Conservation (phyloP, 2,888 invertebrate genomes). For the Drosophila hamatofila region DNA sequence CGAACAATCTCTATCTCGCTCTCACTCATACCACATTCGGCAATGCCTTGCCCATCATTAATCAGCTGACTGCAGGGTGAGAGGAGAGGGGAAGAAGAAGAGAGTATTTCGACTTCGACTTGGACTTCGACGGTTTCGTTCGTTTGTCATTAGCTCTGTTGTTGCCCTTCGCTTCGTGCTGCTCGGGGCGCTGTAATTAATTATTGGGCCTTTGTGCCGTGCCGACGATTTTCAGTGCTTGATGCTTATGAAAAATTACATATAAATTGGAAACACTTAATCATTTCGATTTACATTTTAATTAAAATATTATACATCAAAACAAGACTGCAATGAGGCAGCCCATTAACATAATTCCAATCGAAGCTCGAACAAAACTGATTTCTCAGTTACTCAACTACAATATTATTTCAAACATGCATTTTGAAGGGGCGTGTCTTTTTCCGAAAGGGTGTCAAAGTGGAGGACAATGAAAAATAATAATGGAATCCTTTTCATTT, state of each 20-base stretch:
- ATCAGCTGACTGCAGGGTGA: conserved; percentile 59
- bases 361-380: neutral
- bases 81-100: too few species aligned
- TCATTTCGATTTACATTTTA: conserved; percentile 82
- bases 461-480: conserved; percentile 74
- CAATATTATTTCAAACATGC: too few species aligned
- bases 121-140: conserved; percentile 60
- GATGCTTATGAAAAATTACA: conserved; percentile 80
- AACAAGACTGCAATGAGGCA: conserved; percentile 41
- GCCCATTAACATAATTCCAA: conserved; percentile 34
- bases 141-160: conserved; percentile 75
- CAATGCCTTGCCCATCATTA: conserved; percentile 73
- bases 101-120: conserved; percentile 24
- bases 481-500: conserved; percentile 64
- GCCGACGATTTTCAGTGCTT: conserved; percentile 80
- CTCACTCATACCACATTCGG: conserved; percentile 9
- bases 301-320: conserved; percentile 80
- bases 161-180: conserved; percentile 57
- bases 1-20: conserved; percentile 36
- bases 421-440: conserved; percentile 12
- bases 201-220: conserved; percentile 79
- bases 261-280: conserved; percentile 79
- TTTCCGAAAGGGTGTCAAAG: conserved; percentile 57
- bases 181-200: conserved; percentile 81
- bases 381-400: neutral